phyloP scores from a whole-genome alignment of 2,797 vertebrate genomes.

The Gallirallus australis region DNA sequence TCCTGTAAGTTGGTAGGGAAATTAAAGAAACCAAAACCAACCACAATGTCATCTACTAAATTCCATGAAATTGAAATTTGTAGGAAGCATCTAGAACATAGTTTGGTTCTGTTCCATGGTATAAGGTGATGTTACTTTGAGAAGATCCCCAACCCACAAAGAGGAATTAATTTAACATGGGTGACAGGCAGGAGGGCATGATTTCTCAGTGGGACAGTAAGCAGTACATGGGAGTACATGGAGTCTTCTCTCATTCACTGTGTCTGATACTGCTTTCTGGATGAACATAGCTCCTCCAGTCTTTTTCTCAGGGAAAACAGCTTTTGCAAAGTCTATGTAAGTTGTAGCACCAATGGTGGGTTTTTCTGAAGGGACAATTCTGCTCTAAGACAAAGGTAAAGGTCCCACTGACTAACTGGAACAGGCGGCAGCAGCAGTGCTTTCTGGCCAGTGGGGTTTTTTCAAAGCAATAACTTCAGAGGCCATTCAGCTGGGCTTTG shows the following conservation, averaged over 20 bases:
- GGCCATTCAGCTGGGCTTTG: background rate
- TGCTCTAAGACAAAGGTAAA: background rate
- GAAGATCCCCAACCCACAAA: background rate
- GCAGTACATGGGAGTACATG: background rate
- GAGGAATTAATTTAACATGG: background rate
- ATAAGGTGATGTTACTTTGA: background rate
- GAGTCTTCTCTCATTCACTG: background rate
- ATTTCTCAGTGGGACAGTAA: background rate
- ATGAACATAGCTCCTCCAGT: background rate
- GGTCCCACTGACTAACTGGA: background rate
- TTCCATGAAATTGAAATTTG: background rate
- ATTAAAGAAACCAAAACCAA: background rate
- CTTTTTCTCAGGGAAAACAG: background rate
- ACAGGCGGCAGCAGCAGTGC: background rate
- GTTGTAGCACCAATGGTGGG: fast-evolving
- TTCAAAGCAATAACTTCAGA: background rate
- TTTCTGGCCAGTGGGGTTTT: background rate
- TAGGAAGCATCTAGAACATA: background rate
- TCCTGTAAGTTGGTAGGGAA: background rate
- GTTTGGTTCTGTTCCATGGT: background rate
- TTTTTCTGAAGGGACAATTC: background rate
- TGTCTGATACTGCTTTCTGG: background rate
- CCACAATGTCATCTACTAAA: background rate
- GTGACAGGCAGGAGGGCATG: background rate
- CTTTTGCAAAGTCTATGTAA: fast-evolving